Evolutionary conservation across 2,888 invertebrate species (phyloP).

Genomic region (Scaptomyza polygonia): DNA sequence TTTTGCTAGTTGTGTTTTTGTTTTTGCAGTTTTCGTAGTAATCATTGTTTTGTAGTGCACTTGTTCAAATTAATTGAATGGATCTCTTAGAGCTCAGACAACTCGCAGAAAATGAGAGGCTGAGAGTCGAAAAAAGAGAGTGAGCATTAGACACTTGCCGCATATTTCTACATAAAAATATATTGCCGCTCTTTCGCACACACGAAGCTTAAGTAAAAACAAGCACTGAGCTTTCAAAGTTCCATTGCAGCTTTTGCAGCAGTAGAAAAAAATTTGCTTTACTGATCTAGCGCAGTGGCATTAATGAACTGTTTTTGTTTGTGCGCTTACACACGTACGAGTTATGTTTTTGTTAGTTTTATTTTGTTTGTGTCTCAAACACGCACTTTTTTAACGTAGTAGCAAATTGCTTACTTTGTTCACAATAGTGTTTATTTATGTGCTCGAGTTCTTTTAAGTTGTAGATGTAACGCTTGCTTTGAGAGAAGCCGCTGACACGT

Average conservation of each 20-base stretch:
- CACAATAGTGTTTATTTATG: constrained; percentile 38
- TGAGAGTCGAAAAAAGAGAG: constrained; percentile 16
- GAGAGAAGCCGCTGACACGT: constrained; percentile 55
- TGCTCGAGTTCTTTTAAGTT: constrained; percentile 18
- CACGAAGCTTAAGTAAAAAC: constrained; percentile 4
- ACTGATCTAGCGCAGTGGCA: constrained; percentile 58
- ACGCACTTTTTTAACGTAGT: constrained; percentile 25
- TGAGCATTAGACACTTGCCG: constrained; percentile 48
- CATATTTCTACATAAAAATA: constrained; percentile 46
- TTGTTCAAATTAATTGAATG: constrained; percentile 77
- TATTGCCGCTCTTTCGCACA: constrained; percentile 38
- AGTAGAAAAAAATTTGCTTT: constrained; percentile 46
- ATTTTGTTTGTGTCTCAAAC: constrained; percentile 14
- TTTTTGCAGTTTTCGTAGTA: constrained; percentile 50
- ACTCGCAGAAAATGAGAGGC: constrained; percentile 25
- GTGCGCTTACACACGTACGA: constrained; percentile 25
- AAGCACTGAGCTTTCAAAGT: constrained; percentile 50
- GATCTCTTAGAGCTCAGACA: constrained; percentile 43
- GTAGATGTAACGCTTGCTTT: constrained; percentile 26
- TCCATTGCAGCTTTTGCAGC: constrained; percentile 49
- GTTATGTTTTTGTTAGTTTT: constrained; percentile 17
- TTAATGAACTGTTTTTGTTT: constrained; percentile 60
- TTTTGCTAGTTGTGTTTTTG: constrained; percentile 19
- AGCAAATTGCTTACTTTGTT: constrained; percentile 45
- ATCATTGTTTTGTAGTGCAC: constrained; percentile 73